Conservation (phyloP, 2,888 invertebrate genomes). For the Pteria penguin region DNA sequence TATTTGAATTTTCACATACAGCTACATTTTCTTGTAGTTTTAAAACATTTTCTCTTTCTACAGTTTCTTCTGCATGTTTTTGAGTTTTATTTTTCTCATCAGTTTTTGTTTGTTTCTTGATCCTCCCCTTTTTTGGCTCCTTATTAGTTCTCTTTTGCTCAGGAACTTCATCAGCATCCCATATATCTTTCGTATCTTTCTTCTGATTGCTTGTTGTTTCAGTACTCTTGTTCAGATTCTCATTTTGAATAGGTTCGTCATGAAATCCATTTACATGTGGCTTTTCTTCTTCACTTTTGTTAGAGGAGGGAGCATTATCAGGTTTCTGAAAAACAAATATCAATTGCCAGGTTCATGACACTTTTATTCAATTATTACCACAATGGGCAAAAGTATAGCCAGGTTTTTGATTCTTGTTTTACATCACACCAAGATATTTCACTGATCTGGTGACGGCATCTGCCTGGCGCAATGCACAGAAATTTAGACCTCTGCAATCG, state of each 20-base stretch:
- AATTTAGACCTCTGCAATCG: too few relatives aligned
- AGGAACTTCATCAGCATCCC: constrained; percentile 40
- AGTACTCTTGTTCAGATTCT: constrained; percentile 17
- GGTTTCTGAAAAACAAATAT: too few relatives aligned
- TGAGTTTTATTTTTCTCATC: constrained; percentile 6
- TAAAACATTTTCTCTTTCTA: background rate
- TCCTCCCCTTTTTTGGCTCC: too few relatives aligned
- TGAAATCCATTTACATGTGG: constrained; percentile 24
- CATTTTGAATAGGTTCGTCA: constrained; percentile 2
- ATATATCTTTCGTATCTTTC: constrained; percentile 43
- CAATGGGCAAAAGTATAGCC: too few relatives aligned
- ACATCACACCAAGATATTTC: too few relatives aligned
- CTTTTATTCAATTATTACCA: too few relatives aligned
- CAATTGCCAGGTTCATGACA: too few relatives aligned
- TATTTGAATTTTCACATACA: background rate
- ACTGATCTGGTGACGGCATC: too few relatives aligned
- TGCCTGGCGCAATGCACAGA: too few relatives aligned
- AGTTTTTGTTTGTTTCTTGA: background rate
- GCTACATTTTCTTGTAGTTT: background rate
- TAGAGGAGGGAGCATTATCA: too few relatives aligned
- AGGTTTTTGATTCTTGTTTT: too few relatives aligned
- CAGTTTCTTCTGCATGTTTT: background rate
- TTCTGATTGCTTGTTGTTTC: constrained; percentile 8
- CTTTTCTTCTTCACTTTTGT: background rate
- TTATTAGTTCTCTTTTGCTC: background rate